phyloP scores from a whole-genome alignment of 2,113 vertebrate genomes.

The Zosterops pallidus region DNA sequence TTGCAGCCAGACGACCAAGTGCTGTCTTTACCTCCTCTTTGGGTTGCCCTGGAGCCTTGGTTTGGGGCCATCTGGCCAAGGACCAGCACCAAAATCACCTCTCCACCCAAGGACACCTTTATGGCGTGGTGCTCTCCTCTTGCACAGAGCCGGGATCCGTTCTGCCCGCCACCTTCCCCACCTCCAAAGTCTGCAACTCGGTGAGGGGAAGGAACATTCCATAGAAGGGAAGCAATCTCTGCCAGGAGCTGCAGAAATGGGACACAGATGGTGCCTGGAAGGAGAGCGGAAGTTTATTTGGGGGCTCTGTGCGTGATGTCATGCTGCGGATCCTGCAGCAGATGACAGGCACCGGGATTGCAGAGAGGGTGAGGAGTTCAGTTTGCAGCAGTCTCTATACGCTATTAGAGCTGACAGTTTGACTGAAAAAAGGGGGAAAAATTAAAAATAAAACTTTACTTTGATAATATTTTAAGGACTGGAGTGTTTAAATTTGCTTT shows the following conservation, averaged over 20 bases:
- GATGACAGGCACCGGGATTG: not conserved
- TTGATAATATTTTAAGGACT: not conserved
- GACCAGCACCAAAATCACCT: not conserved
- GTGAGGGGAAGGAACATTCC: conserved; percentile 18
- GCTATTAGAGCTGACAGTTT: not conserved
- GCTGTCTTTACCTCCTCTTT: rapidly evolving
- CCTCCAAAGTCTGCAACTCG: not conserved
- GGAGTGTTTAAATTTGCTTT: not conserved
- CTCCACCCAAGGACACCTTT: not conserved
- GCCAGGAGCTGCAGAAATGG: conserved; percentile 17
- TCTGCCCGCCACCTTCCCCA: conserved; percentile 2
- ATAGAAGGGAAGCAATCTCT: conserved; percentile 44
- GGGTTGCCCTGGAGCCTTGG: not conserved
- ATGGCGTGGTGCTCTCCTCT: rapidly evolving
- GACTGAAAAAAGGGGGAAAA: rapidly evolving
- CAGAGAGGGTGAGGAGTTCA: not conserved
- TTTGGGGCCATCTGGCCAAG: not conserved
- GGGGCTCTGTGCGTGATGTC: conserved; percentile 3
- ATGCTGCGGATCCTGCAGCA: not conserved
- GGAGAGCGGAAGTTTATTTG: conserved; percentile 55
- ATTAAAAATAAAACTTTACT: not conserved
- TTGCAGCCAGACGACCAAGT: not conserved
- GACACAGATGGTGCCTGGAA: conserved; percentile 63
- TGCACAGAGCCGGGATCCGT: not conserved
- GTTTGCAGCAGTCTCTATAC: not conserved